These are phyloP conservation scores for Sapayoa aenigma DNA, from an alignment of 2,113 vertebrate species.

Conservation along the genomic window DNA sequence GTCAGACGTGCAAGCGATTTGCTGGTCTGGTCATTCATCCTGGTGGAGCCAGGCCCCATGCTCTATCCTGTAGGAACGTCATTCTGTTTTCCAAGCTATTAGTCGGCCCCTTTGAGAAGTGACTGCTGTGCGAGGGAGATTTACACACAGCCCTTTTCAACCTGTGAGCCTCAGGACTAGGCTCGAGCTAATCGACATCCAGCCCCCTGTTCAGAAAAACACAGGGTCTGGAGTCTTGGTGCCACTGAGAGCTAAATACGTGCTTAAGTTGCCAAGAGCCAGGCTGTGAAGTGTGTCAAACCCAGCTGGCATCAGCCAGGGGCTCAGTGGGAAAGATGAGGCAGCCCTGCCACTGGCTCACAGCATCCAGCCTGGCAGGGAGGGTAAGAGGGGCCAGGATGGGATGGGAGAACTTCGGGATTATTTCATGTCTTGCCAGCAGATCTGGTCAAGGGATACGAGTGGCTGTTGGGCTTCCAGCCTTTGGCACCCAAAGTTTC, in stretches of 20 bases:
- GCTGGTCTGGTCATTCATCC: neutral
- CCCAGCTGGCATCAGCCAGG: neutral
- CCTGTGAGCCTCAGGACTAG: accelerated
- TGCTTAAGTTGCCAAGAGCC: neutral
- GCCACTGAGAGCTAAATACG: neutral
- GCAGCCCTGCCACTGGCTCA: accelerated
- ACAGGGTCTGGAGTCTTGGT: neutral
- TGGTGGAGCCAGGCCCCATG: neutral
- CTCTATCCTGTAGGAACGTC: neutral
- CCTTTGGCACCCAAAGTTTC: neutral
- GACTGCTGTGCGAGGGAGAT: neutral
- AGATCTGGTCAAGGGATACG: accelerated
- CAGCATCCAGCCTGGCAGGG: neutral
- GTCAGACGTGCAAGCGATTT: neutral
- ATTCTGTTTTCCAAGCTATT: neutral
- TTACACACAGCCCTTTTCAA: neutral
- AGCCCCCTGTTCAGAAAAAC: neutral
- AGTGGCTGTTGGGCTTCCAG: neutral
- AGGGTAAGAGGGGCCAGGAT: neutral
- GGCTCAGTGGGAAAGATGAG: neutral
- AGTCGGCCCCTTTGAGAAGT: neutral
- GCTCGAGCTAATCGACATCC: neutral
- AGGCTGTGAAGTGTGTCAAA: neutral
- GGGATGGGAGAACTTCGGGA: accelerated
- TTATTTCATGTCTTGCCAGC: neutral